Percentiles rank a stretch among this genome's conserved stretches.
phyloP scores from a whole-genome alignment of 1,140 invertebrate species.

The Ips typographus region DNA sequence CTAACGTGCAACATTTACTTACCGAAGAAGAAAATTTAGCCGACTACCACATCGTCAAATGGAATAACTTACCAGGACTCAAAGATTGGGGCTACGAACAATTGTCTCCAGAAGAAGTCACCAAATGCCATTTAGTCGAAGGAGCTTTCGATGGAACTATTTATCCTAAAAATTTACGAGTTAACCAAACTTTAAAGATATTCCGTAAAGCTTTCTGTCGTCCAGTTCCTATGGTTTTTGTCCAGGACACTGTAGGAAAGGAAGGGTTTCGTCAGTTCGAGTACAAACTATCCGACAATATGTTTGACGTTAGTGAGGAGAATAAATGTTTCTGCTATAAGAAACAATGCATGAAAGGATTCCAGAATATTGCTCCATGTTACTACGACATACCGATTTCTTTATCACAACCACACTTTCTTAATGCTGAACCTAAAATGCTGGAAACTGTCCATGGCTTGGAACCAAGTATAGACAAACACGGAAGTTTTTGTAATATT shows the following conservation, averaged over 20 bases:
- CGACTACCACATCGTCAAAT: slow-evolving; percentile 56
- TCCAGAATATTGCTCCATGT: slow-evolving; percentile 68
- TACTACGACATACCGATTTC: slow-evolving; percentile 73
- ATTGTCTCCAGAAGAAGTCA: slow-evolving; percentile 47
- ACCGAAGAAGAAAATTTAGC: slow-evolving; percentile 51
- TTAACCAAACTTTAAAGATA: slow-evolving; percentile 57
- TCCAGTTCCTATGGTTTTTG: slow-evolving; percentile 60
- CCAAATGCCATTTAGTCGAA: slow-evolving; percentile 59
- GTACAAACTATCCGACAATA: slow-evolving; percentile 56
- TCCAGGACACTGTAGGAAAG: slow-evolving; percentile 45
- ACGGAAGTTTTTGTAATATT: slow-evolving; percentile 54
- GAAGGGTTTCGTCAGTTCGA: slow-evolving; percentile 53
- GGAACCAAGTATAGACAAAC: slow-evolving; percentile 59
- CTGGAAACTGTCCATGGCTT: slow-evolving; percentile 67
- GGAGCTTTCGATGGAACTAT: slow-evolving; percentile 64
- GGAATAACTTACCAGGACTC: slow-evolving; percentile 62
- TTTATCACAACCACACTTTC: slow-evolving; percentile 80
- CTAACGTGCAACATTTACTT: slow-evolving; percentile 44
- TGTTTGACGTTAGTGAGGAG: slow-evolving; percentile 60
- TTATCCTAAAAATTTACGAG: slow-evolving; percentile 59
- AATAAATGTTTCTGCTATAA: slow-evolving; percentile 65
- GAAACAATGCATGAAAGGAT: slow-evolving; percentile 59
- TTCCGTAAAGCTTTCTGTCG: slow-evolving; percentile 71
- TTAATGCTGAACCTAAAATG: slow-evolving; percentile 65
- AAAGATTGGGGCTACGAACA: slow-evolving; percentile 60